A percentile compares a stretch with the other conserved stretches of the same genome.
Evolutionary conservation across 2,888 invertebrate genomes (phyloP).

Genomic region (Lepidocyrtoides sp.): DNA sequence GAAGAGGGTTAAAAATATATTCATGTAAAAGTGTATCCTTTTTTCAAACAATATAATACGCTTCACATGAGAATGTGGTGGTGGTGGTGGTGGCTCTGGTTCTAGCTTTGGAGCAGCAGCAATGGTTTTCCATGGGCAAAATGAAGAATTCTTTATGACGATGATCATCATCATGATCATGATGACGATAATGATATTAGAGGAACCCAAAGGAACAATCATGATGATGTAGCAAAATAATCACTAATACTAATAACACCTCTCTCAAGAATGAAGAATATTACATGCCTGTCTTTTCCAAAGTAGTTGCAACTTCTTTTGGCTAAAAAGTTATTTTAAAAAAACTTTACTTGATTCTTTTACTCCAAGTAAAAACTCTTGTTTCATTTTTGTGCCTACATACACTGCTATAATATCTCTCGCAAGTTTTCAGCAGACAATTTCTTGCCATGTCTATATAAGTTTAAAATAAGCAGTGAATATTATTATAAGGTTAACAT

Average conservation of each 20-base stretch:
- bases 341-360: constrained; percentile 5
- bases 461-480: background rate
- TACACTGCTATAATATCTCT: background rate
- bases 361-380: background rate
- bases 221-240: constrained; percentile 72
- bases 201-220: constrained; percentile 55
- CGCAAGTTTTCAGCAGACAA: background rate
- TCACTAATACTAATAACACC: constrained; percentile 49
- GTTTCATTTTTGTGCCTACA: background rate
- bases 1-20: constrained; percentile 35
- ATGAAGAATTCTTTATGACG: constrained; percentile 23
- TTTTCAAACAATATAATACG: constrained; percentile 28
- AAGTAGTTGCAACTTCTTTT: constrained; percentile 34
- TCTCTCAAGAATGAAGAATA: constrained; percentile 6
- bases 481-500: background rate
- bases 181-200: constrained; percentile 52
- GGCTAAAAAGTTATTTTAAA: constrained; percentile 9
- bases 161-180: too few relatives aligned
- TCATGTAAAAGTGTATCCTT: constrained; percentile 37
- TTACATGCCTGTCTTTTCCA: too few relatives aligned
- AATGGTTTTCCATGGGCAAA: constrained; percentile 10
- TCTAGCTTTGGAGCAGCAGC: background rate
- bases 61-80: constrained; percentile 22
- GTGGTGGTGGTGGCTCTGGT: background rate
- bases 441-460: constrained; percentile 4